Evolutionary conservation across 2,888 invertebrate species (phyloP).

Genomic region (Nebria brevicollis): DNA sequence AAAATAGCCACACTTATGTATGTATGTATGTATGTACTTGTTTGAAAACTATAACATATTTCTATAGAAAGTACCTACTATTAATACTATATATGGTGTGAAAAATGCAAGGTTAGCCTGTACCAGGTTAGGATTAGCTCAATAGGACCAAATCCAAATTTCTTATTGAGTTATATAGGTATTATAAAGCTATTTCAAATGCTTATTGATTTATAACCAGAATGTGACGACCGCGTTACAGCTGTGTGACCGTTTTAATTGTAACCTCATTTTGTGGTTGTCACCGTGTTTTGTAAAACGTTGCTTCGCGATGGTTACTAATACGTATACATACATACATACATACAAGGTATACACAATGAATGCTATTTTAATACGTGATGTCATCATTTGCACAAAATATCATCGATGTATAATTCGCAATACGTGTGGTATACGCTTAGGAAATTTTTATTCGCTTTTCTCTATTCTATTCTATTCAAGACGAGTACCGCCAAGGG

Average conservation of each 20-base stretch:
- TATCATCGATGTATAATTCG: background rate
- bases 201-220: constrained; percentile 4
- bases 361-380: background rate
- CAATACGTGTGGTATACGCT: background rate
- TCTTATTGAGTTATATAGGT: constrained; percentile 19
- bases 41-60: constrained; percentile 8
- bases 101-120: constrained; percentile 36
- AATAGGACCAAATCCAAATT: constrained; percentile 28
- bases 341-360: background rate
- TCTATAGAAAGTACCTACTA: background rate
- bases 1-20: background rate
- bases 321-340: background rate
- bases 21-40: background rate
- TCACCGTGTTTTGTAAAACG: background rate
- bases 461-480: too few relatives aligned
- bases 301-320: background rate
- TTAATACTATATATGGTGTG: constrained; percentile 33
- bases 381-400: background rate
- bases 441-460: too few relatives aligned
- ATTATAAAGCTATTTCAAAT: background rate
- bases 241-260: background rate
- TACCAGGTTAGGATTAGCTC: constrained; percentile 19
- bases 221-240: background rate
- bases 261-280: constrained; percentile 8
- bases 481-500: too few relatives aligned